phyloP scores from a whole-genome alignment of 2,797 vertebrate species.

The Adelosebastes latens region DNA sequence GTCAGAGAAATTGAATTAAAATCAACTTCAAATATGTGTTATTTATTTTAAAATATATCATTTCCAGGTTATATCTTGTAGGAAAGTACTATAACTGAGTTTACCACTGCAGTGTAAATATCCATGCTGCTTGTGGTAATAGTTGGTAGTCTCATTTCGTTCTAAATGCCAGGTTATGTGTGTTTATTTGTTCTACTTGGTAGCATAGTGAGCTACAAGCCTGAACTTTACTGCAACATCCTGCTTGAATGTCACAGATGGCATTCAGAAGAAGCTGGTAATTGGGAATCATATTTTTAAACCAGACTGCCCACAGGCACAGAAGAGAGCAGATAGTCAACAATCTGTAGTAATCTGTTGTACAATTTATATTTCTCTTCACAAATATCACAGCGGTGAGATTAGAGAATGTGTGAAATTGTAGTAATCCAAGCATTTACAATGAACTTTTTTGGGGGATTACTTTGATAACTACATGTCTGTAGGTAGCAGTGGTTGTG shows the following conservation, averaged over 20 bases:
- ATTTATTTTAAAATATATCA: background rate
- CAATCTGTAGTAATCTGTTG: background rate
- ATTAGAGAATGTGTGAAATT: background rate
- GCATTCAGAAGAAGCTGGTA: slow-evolving; percentile 10
- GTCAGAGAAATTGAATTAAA: slow-evolving; percentile 46
- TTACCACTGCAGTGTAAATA: background rate
- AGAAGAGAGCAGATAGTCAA: background rate
- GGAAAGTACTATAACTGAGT: background rate
- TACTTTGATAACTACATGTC: background rate
- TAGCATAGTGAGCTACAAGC: background rate
- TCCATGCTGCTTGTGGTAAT: background rate
- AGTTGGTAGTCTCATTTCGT: background rate
- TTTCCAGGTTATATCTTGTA: no score
- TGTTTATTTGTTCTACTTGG: background rate
- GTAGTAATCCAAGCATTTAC: background rate
- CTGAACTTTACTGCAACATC: slow-evolving; percentile 11
- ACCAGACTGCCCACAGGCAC: background rate
- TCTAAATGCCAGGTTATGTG: slow-evolving; percentile 3
- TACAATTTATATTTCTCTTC: background rate
- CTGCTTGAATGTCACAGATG: slow-evolving; percentile 26
- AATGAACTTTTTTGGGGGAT: background rate
- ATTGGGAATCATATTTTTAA: no score
- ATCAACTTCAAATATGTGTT: background rate
- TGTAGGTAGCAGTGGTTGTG: background rate
- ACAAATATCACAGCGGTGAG: background rate